Evolutionary conservation across 2,888 invertebrate species (phyloP), one percentile per base, ranked within the genome.

Genomic region (Netelia fuscicornis): DNA sequence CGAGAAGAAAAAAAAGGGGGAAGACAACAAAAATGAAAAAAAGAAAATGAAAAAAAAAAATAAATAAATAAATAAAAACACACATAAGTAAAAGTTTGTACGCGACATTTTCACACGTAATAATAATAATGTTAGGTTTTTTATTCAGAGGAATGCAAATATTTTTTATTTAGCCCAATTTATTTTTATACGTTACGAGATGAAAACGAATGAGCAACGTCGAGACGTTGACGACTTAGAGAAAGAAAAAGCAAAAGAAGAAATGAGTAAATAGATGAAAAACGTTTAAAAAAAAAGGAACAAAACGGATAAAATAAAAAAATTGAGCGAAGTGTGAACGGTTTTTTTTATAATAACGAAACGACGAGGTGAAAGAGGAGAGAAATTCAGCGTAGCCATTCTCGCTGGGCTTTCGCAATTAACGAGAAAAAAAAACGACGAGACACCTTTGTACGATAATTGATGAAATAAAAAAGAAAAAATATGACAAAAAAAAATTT

Each of bases 131-230:
- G 85, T 87, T 88, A 89, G 86, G 86, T 90, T 91, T 91, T 91
- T 90, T 90, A 92, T 89, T 89, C 85, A 91, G 87, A 91, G 89
- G 82, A 89, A 90, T 90, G 87, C 72, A 85, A 85, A 91, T 92
- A 92, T 92, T 92, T 91, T 91, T 92, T 91, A 91, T 92, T 92
- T 91, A 89, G 89, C 90, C 88, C 90, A 79, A 82, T 85, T 92
- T 92, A 92, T 92, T 92, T 92, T 92, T 92, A 90, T 92, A 92
- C 89, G 87, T 89, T 88, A 79, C 79, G 58, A 75, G 68, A 84
- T 70, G 80, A 58, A 48, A 78, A 23, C 9, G 52, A 68, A 75
- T 74, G 81, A 86, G 72, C 56, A 37, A 68, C 42, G 76, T 48
- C 60, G 64, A 65, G 74, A 79, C 86, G 84, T 88, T 85, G 87